Base-by-base conservation (phyloP, 2,888 invertebrate species). In the Parascotia fuliginaria region DNA sequence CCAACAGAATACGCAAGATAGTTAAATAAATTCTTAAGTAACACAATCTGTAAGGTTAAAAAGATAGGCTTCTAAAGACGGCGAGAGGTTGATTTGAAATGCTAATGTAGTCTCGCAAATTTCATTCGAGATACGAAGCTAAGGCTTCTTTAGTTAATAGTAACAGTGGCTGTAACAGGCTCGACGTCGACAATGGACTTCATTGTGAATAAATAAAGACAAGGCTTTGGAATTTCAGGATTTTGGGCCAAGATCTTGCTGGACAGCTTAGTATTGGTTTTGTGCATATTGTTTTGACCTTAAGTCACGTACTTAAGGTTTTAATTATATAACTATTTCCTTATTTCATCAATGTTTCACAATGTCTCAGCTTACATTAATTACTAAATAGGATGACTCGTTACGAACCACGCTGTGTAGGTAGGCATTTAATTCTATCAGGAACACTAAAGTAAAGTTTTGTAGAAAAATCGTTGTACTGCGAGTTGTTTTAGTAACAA, bases 71-170 rank as follows among this genome's bases (percentile, higher is more conserved):
- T 54, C 58, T 63, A 54, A 66, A 57, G 66, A 65, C 67, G 56
- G 63, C 43, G 65, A 59, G 58, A 60, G 55, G 60, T 52, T 65
- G 70, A 76, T 79, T 79, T 79, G 77, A 77, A 80, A 82, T 81
- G 77, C 79, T 80, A 82, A 82, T 81, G 69, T 68, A 53, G 63
- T 53, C 66, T 59, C 56, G 47, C 68, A 72, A 75, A 79, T 79
- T 74, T 70, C 74, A 75, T 73, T 73, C 62, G 65, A 78, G 79
- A 76, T 75, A 77, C 77, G 69, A 60, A 60, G 64, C 68, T 70
- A 65, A 66, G 61, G 56, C 70, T 66, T 65, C 59, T 67, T 73
- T 66, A 67, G 75, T 73, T 75, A 72, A 74, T 72, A 73, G 73
- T 68, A 58, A 68, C 71, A 58, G 65, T 64, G 55, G 65, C 63